Conservation (phyloP, 2,888 invertebrate species). For the Melipona beecheii region DNA sequence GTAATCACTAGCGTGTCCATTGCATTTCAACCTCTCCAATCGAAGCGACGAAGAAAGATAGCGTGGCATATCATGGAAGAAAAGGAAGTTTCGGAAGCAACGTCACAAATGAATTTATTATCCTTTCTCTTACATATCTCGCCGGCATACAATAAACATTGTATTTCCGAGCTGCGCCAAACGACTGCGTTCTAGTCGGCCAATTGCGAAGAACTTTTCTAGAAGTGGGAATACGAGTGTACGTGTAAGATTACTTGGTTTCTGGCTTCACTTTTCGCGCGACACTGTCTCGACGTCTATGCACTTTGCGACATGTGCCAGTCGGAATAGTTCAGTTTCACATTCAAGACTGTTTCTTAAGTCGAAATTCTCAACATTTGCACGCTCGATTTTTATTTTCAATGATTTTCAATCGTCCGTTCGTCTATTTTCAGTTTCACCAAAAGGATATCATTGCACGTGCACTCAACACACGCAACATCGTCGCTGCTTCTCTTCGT, state of each 20-base stretch:
- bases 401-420: background rate
- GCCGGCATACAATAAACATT: slow-evolving; percentile 28
- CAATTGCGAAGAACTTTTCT: slow-evolving; percentile 62
- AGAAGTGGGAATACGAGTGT: slow-evolving; percentile 53
- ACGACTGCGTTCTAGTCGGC: slow-evolving; percentile 64
- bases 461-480: too few species aligned
- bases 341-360: too few species aligned
- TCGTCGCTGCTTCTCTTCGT: background rate
- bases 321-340: background rate
- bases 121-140: slow-evolving; percentile 42
- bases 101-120: background rate
- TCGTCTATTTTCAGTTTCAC: background rate
- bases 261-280: slow-evolving; percentile 37
- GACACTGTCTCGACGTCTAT: slow-evolving; percentile 10
- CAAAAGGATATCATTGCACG: background rate
- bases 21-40: background rate
- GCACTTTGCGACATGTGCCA: slow-evolving; percentile 11
- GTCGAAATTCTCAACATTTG: background rate
- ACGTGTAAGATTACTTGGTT: slow-evolving; percentile 29
- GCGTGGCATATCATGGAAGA: background rate
- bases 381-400: background rate
- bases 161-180: slow-evolving; percentile 55
- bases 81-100: background rate
- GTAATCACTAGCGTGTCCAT: background rate
- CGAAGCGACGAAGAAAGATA: background rate